Percentiles rank a stretch among this genome's conserved stretches.
phyloP scores from a whole-genome alignment of 2,113 vertebrate genomes.

The Gymnorhina tibicen region DNA sequence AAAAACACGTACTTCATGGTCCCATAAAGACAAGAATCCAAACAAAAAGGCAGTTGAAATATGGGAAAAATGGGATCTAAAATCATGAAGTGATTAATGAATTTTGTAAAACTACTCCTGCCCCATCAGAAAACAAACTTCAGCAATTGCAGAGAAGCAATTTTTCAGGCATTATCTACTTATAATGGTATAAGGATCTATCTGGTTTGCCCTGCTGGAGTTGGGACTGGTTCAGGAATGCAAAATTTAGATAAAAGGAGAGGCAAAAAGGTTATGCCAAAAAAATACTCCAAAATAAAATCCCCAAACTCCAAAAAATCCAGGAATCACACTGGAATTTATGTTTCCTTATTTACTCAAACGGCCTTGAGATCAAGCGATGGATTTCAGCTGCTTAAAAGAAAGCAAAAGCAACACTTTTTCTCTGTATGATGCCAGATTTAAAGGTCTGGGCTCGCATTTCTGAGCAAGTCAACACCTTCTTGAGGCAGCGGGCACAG shows the following conservation, averaged over 20 bases:
- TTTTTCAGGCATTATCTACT: neutral
- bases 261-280: neutral
- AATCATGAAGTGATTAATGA: neutral
- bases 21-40: neutral
- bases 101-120: neutral
- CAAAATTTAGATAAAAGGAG: neutral
- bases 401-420: neutral
- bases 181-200: neutral
- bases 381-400: neutral
- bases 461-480: neutral
- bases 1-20: neutral
- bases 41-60: neutral
- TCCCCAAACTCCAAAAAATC: neutral
- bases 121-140: neutral
- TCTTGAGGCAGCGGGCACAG: fast-evolving
- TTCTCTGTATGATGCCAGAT: neutral
- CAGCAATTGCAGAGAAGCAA: neutral
- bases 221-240: neutral
- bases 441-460: neutral
- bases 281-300: neutral
- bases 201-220: neutral
- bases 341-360: neutral
- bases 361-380: neutral
- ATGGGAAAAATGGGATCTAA: fast-evolving
- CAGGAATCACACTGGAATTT: neutral